Evolutionary conservation across 2,113 vertebrate species (phyloP).

Genomic region (Dasyurus viverrinus): DNA sequence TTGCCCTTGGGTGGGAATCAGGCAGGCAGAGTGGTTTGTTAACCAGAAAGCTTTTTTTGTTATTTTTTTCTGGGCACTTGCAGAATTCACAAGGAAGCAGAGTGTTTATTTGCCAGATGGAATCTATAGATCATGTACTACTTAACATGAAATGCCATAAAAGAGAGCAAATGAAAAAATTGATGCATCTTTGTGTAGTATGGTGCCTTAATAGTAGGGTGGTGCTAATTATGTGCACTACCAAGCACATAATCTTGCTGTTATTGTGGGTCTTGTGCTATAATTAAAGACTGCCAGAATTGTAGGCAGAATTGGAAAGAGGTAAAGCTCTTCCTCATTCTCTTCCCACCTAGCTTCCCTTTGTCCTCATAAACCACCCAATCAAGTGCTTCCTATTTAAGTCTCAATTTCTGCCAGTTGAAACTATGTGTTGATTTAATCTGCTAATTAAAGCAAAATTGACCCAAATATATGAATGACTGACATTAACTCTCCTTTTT

Average conservation of each 20-base stretch:
- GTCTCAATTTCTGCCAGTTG: background rate
- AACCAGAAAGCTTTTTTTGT: background rate
- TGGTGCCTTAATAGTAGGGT: no score
- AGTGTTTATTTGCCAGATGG: conserved; percentile 4
- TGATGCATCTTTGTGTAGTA: conserved; percentile 12
- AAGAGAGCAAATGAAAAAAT: background rate
- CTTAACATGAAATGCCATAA: conserved; percentile 31
- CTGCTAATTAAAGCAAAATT: background rate
- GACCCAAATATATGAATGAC: background rate
- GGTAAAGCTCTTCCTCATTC: background rate
- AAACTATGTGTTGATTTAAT: background rate
- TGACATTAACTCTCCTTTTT: background rate
- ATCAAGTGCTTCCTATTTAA: background rate
- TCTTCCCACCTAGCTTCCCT: background rate
- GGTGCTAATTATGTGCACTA: no score
- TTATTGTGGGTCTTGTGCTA: no score
- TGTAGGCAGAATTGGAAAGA: background rate
- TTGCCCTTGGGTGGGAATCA: background rate
- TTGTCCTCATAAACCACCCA: no score
- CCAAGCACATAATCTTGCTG: no score
- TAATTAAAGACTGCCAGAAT: background rate
- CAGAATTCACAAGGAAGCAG: conserved; percentile 42
- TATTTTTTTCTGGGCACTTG: background rate
- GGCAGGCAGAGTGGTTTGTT: background rate
- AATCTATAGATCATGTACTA: background rate